Base-by-base conservation (phyloP, 1,140 invertebrate species). In the Apocrypta bakeri region DNA sequence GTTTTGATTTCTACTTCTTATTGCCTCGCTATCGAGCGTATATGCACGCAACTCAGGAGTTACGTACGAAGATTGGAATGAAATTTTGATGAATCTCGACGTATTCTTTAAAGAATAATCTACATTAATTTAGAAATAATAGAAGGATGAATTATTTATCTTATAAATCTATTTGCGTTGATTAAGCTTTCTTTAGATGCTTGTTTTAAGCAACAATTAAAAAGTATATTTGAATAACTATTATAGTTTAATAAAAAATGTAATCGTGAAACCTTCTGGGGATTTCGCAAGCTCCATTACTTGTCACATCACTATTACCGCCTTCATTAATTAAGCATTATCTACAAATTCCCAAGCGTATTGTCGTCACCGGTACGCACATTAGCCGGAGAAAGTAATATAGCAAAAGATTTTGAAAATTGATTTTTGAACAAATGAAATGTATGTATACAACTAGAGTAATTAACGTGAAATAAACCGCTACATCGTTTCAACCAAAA, bases 221-320 rank as follows among this genome's bases (percentile, higher is more conserved):
- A 29, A 74, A 74, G 3, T 11, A 14, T 31, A 61, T 21, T 75
- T n/a, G n/a, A n/a, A n/a, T n/a, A n/a, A n/a, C n/a, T n/a, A n/a
- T n/a, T n/a, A n/a, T n/a, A n/a, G n/a, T n/a, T n/a, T n/a, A n/a
- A n/a, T n/a, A n/a, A n/a, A n/a, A n/a, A n/a, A n/a, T n/a, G n/a
- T 37, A 29, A 76, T 56, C 25, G 40, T 11, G 17, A 56, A 74
- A 29, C 25, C 11, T 3, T 56, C 17, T 64, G 4, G 74, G 48
- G 24, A 66, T 64, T 66, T 77, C 31, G 11, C 33, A 75, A 77
- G n/a, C 31, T 40, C 11, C 66, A 63, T 68, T 25, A 61, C 63
- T 76, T 64, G 64, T 63, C 56, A 37, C 12, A 42, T 42, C n/a
- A 37, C 24, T 48, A 69, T 56, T 33, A n/a, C 31, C 68, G 29